A percentile compares a stretch with the other conserved stretches of the same genome.
Conservation (phyloP, 2,797 vertebrate species). For the Lutjanus campechanus region DNA sequence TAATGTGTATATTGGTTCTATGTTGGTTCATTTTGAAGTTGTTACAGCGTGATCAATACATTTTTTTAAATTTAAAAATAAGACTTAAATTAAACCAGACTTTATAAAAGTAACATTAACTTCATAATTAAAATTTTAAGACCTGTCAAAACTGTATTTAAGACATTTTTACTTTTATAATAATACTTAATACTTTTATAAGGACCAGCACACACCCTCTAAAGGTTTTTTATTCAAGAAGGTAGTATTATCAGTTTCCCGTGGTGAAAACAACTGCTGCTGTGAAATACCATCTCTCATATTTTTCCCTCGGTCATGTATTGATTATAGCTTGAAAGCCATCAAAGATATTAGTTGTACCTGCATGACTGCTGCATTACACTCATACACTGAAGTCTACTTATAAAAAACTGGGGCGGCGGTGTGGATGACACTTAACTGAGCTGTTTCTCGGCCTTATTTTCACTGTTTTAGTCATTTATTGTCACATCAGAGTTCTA, state of each 20-base stretch:
- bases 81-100: too few species aligned
- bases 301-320: background rate
- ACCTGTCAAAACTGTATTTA: too few species aligned
- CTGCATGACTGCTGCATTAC: background rate
- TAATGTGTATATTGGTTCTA: too few species aligned
- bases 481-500: conserved; percentile 12
- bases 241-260: background rate
- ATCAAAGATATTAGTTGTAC: background rate
- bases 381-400: background rate
- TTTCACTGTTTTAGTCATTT: conserved; percentile 38
- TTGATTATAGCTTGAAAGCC: conserved; percentile 7
- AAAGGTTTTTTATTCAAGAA: background rate
- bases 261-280: background rate
- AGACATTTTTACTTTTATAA: too few species aligned
- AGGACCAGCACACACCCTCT: too few species aligned
- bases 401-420: background rate
- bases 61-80: too few species aligned
- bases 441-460: background rate
- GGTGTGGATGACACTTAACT: background rate
- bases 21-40: too few species aligned
- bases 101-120: too few species aligned
- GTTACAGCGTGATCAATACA: too few species aligned
- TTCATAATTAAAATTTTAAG: too few species aligned
- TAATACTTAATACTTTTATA: too few species aligned
- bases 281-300: background rate